phyloP scores from a whole-genome alignment of 2,888 invertebrate species.

The Hirudinaria manillensis region DNA sequence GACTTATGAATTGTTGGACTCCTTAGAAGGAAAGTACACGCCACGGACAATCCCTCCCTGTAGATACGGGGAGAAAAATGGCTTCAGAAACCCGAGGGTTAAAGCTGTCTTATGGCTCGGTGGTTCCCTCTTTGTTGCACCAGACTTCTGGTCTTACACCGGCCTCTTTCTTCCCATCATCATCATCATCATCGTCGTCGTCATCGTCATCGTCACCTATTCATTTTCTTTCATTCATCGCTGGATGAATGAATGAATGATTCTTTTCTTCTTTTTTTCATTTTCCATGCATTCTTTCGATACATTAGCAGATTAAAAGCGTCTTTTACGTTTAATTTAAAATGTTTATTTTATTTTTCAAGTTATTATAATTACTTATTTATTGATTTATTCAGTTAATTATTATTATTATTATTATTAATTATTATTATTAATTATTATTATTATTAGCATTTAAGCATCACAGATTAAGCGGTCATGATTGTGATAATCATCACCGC shows the following conservation, averaged over 20 bases:
- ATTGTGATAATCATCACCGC: too few relatives aligned
- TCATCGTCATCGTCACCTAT: constrained; percentile 15
- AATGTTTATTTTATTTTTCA: not conserved
- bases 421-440: too few relatives aligned
- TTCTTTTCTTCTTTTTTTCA: too few relatives aligned
- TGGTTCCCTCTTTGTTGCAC: not conserved
- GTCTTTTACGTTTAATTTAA: not conserved
- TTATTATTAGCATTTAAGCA: too few relatives aligned
- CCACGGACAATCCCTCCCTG: not conserved
- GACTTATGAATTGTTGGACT: too few relatives aligned
- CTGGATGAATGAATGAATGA: too few relatives aligned
- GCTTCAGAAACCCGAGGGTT: not conserved
- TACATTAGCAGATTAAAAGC: not conserved
- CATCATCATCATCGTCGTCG: constrained; percentile 27
- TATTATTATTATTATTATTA: too few relatives aligned
- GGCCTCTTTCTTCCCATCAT: constrained; percentile 14
- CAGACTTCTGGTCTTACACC: not conserved
- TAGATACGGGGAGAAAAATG: not conserved
- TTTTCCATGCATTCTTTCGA: too few relatives aligned
- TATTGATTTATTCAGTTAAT: too few relatives aligned
- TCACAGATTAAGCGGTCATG: too few relatives aligned
- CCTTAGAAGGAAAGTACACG: too few relatives aligned
- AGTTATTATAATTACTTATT: too few relatives aligned
- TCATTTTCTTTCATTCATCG: not conserved
- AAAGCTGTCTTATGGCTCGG: constrained; percentile 13